A percentile compares a stretch with the other conserved stretches of the same genome.
Conservation (phyloP, 2,113 vertebrate genomes). For the Asarcornis scutulata region DNA sequence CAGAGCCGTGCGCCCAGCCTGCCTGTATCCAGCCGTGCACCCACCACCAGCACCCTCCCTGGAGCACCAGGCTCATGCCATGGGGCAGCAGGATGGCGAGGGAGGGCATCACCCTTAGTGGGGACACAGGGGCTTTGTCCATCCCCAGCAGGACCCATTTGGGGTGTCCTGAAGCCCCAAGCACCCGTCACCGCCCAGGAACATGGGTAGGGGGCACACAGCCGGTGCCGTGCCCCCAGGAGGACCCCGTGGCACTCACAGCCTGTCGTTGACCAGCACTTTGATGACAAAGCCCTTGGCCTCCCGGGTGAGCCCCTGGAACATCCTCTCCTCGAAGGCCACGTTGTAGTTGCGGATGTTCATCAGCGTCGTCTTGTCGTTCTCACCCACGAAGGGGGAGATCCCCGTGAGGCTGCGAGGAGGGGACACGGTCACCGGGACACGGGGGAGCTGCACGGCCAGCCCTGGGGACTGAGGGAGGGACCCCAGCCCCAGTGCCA, state of each 20-base stretch:
- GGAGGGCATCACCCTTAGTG: background rate
- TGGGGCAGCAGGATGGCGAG: background rate
- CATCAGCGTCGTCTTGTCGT: constrained; percentile 89
- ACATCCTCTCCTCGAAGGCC: constrained; percentile 94
- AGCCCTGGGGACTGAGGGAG: background rate
- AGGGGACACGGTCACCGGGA: background rate
- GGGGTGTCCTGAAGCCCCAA: background rate
- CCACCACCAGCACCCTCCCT: background rate
- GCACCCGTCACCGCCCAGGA: background rate
- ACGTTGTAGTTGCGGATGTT: constrained; percentile 97
- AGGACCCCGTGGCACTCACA: constrained; percentile 80
- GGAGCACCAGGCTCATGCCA: background rate
- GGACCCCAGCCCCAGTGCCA: background rate
- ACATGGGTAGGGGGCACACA: too few species aligned
- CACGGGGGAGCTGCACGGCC: background rate
- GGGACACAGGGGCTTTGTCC: too few species aligned
- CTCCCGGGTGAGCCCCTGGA: constrained; percentile 90
- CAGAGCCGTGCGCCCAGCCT: background rate
- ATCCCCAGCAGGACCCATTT: background rate
- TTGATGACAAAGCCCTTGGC: constrained; percentile 97
- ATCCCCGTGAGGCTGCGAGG: constrained; percentile 89
- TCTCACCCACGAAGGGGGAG: constrained; percentile 95
- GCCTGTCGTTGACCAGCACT: constrained; percentile 90
- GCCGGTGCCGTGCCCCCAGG: background rate
- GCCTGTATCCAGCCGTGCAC: too few species aligned